phyloP scores from a whole-genome alignment of 2,888 invertebrate species.

The Gonocerus acuteangulatus region DNA sequence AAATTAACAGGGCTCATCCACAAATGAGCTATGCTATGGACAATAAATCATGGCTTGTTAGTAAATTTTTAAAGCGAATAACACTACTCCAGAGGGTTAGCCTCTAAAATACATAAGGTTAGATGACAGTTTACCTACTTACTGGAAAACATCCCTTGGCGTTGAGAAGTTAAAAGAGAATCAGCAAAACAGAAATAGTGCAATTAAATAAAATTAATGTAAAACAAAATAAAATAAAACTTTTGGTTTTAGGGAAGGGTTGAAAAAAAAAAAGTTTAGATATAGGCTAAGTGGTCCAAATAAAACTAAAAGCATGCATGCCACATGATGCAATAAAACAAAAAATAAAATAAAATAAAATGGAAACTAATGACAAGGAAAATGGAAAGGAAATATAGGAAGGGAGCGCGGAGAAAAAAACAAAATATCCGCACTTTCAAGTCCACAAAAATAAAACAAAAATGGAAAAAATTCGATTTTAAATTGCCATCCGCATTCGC shows the following conservation, averaged over 20 bases:
- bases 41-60: slow-evolving; percentile 1
- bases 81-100: slow-evolving; percentile 30
- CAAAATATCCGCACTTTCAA: slow-evolving; percentile 38
- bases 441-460: slow-evolving; percentile 65
- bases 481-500: slow-evolving; percentile 43
- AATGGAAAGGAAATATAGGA: slow-evolving; percentile 44
- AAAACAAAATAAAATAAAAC: slow-evolving; percentile 17
- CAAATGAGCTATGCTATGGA: slow-evolving; percentile 35
- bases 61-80: slow-evolving; percentile 34
- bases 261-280: slow-evolving; percentile 12
- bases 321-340: slow-evolving; percentile 28
- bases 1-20: slow-evolving; percentile 25
- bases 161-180: slow-evolving; percentile 50
- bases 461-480: slow-evolving; percentile 44
- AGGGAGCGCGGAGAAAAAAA: slow-evolving; percentile 48
- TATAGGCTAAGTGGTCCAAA: slow-evolving; percentile 20
- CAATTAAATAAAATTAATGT: slow-evolving; percentile 44
- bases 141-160: slow-evolving; percentile 66
- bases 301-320: slow-evolving; percentile 24
- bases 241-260: slow-evolving; percentile 4
- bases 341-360: slow-evolving; percentile 8
- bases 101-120: slow-evolving; percentile 28
- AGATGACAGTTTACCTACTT: slow-evolving; percentile 47
- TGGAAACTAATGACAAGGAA: slow-evolving; percentile 2
- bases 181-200: slow-evolving; percentile 57